phyloP scores from a whole-genome alignment of 1,140 invertebrate genomes.

The Euschistus heros region DNA sequence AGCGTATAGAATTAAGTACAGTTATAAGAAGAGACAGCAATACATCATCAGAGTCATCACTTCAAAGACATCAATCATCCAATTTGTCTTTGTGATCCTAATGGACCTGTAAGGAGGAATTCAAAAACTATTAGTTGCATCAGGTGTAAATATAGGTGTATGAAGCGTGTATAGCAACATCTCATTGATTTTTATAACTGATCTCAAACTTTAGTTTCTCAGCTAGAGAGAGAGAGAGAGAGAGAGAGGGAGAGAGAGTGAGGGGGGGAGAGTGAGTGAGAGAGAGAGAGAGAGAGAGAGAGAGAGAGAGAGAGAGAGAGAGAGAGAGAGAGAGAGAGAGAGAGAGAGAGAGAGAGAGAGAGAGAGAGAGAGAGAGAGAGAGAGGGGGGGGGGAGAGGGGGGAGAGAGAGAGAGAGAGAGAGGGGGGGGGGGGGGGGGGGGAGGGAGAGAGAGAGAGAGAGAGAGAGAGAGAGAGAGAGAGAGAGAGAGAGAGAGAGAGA shows the following conservation, averaged over 20 bases:
- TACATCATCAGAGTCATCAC: too few relatives aligned
- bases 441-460: background rate
- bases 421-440: too few relatives aligned
- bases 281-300: conserved; percentile 17
- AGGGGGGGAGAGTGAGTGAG: conserved; percentile 12
- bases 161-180: too few relatives aligned
- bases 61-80: too few relatives aligned
- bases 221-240: conserved; percentile 12
- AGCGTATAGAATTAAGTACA: too few relatives aligned
- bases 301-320: conserved; percentile 15
- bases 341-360: background rate
- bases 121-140: too few relatives aligned
- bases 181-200: too few relatives aligned
- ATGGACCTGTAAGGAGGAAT: too few relatives aligned
- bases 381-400: background rate
- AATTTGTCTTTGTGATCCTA: too few relatives aligned
- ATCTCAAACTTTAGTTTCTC: too few relatives aligned
- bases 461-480: background rate
- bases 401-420: background rate
- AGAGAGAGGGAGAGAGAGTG: conserved; percentile 13
- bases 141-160: too few relatives aligned
- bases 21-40: too few relatives aligned
- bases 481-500: background rate
- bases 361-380: background rate
- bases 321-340: background rate